Evolutionary conservation across 2,113 vertebrate genomes (phyloP), one percentile per base, ranked within the genome.

Genomic region (Scomber japonicus): DNA sequence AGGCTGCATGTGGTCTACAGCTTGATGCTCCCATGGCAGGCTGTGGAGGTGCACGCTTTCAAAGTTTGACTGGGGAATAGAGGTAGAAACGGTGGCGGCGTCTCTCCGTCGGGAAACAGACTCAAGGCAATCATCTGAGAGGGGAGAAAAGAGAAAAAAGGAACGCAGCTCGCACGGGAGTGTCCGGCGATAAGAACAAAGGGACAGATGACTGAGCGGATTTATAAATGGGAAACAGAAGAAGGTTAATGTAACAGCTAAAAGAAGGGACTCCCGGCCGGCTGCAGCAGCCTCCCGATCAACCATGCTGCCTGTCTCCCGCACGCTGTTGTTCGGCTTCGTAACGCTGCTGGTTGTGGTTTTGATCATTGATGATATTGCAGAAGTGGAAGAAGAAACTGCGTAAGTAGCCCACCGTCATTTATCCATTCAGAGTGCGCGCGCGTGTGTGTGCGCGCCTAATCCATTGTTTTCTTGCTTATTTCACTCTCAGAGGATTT

Each of bases 381-480:
- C 97, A 71, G 94, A 97, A 96, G 96, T 98, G 87, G 95, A 97
- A 80, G 93, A 96, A 91, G 96, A 96, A 89, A 94, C 94, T 89
- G 95, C 96, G 97, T 98, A 93, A 96, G 94, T 93, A 80, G 11
- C 30, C 27, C 73, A 3, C 24, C 21, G 53, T 65, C 8, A 70
- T 73, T 27, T 49, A 21, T n/a, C 61, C 59, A n/a, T 17, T 35
- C 67, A 24, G 13, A 17, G 57, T 21, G 56, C 31, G 51, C 63
- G 59, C 59, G 59, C 45, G 17, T 31, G 60, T 60, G 31, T 15
- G 24, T 62, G 53, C 8, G 11, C 24, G 53, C 21, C 14, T 40
- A 40, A 59, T 74, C 71, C 59, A 67, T 79, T 90, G 72, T 84
- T 80, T 75, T 74, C 19, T 17, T 78, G 21, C 24, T 72, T 50